These are phyloP conservation scores for Caenorhabditis brenneri DNA, from an alignment of 1,140 invertebrate genomes.

Conservation along the genomic window DNA sequence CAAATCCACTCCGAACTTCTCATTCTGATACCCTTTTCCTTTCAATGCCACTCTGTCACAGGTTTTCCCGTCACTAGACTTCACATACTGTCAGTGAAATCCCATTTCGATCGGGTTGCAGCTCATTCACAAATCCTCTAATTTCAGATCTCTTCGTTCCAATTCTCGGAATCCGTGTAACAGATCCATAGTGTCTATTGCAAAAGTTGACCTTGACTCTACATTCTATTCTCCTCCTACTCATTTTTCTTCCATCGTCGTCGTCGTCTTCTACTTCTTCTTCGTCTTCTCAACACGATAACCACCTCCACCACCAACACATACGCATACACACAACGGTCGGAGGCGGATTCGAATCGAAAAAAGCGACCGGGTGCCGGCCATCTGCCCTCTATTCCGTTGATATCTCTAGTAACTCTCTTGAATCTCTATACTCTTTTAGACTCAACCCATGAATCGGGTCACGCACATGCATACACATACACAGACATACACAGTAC, in stretches of 20 bases:
- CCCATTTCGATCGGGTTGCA: no score
- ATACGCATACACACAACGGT: slow-evolving; percentile 22
- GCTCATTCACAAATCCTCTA: no score
- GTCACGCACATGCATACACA: slow-evolving; percentile 18
- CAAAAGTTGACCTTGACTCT: not conserved
- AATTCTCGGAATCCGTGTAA: no score
- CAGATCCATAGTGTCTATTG: not conserved
- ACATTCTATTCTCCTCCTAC: not conserved
- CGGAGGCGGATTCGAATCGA: slow-evolving; percentile 5
- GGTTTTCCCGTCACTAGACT: no score
- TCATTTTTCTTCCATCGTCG: not conserved
- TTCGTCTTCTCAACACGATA: not conserved
- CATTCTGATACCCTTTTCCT: no score
- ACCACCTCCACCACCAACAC: no score
- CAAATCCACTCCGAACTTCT: no score
- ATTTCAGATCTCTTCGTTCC: no score
- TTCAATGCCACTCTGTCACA: no score
- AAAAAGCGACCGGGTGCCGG: slow-evolving; percentile 39
- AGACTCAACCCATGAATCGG: slow-evolving; percentile 31
- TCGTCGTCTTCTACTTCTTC: not conserved
- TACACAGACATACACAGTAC: no score
- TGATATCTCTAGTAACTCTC: not conserved
- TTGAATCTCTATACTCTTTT: not conserved
- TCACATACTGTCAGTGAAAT: no score
- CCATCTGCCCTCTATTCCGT: slow-evolving; percentile 25